phyloP scores from a whole-genome alignment of 2,113 vertebrate species.

The Prionailurus viverrinus region DNA sequence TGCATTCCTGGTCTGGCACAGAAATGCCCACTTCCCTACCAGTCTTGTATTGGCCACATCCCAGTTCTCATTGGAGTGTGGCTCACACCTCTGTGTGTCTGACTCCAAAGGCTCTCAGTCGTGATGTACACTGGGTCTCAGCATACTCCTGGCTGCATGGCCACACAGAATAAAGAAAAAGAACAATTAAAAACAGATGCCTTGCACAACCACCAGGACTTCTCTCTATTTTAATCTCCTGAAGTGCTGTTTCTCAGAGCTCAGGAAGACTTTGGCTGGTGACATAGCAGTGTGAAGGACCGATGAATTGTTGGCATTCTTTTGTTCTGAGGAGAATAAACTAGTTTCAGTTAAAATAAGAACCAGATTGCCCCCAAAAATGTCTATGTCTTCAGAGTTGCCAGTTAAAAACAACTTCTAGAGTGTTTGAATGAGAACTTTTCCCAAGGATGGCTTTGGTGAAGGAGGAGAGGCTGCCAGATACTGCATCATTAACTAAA shows the following conservation, averaged over 20 bases:
- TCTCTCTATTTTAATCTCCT: conserved; percentile 82
- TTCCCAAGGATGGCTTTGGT: conserved; percentile 59
- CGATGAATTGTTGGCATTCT: conserved; percentile 77
- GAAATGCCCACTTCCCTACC: background rate
- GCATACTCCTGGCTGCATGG: conserved; percentile 15
- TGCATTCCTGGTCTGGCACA: background rate
- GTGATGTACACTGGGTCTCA: background rate
- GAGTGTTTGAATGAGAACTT: conserved; percentile 78
- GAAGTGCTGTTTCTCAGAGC: conserved; percentile 75
- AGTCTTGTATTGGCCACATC: background rate
- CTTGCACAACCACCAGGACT: conserved; percentile 66
- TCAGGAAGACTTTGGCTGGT: conserved; percentile 75
- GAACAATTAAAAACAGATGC: conserved; percentile 83
- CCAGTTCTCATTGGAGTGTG: background rate
- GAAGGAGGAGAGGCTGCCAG: conserved; percentile 61
- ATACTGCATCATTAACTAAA: conserved; percentile 50
- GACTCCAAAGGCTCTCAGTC: conserved; percentile 41
- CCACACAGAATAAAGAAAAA: conserved; percentile 78
- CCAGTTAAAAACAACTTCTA: conserved; percentile 66
- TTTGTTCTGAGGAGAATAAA: conserved; percentile 77
- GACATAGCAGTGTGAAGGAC: conserved; percentile 52
- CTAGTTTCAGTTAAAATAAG: conserved; percentile 75
- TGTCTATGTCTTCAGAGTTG: conserved; percentile 38
- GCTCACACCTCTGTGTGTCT: background rate
- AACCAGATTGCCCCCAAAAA: conserved; percentile 77